Evolutionary conservation across 2,797 vertebrate genomes (phyloP), one percentile per base, ranked within the genome.

Genomic region (Manis crassicaudata): DNA sequence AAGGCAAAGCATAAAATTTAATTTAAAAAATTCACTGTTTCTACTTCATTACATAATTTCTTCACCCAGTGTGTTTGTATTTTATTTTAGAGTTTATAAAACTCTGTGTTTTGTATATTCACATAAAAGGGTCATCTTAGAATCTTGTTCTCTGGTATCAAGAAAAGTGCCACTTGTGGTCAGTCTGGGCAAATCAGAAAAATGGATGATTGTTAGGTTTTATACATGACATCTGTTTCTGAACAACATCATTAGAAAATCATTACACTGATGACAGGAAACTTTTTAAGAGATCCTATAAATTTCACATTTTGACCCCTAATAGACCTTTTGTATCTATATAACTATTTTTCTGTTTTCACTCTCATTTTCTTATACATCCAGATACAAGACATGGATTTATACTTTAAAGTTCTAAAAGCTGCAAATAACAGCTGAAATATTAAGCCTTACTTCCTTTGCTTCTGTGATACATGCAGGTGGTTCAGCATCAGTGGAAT

Each of bases 361-460:
- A 14, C 23, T 79, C 6, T 83, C 92, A 88, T 50, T 94, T 96
- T 85, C 17, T 75, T 35, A 58, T 8, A 18, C 6, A 54, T 17
- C 50, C 56, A 25, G 13, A 70, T 4, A 20, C 1, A 89, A 96
- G 58, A 43, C 35, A 11, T 37, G 23, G 13, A 62, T 93, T 75
- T 95, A 60, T 54, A 62, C 63, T 72, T 87, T 23, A 54, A 82
- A 94, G 17, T 88, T 96, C 84, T n/a, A 52, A 92, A 81, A 97
- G 96, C 85, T 81, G 54, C 77, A 88, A 94, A 84, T 23, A 94
- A 72, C 50, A 73, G 85, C 20, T n/a, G 4, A 93, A 35, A 86
- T 96, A 86, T 82, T 90, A 88, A 96, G 35, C 1, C 70, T 50
- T 85, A 11, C 86, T 97, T 91, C 32, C 13, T 72, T n/a, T 35